Percentiles rank a stretch among this genome's conserved stretches.
phyloP scores from a whole-genome alignment of 2,888 invertebrate genomes.

The Lydus trimaculatus region DNA sequence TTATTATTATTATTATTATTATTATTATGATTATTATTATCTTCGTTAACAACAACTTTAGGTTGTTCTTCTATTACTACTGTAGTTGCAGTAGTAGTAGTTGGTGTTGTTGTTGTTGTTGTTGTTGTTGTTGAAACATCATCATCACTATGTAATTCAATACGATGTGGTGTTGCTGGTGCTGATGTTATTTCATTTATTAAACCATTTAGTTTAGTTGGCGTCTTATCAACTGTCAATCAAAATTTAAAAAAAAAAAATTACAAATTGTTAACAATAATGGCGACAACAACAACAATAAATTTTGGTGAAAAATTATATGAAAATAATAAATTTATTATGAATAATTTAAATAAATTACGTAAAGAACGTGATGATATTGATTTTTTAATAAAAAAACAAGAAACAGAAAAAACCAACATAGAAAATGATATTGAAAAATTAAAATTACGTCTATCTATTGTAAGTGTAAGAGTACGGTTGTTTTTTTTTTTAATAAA shows the following conservation, averaged over 20 bases:
- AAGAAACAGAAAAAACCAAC: slow-evolving; percentile 49
- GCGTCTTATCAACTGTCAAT: slow-evolving; percentile 10
- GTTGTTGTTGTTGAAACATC: not conserved
- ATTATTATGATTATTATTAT: not conserved
- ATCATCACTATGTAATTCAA: not conserved
- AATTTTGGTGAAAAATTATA: slow-evolving; percentile 42
- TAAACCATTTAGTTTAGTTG: not conserved
- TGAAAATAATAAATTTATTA: slow-evolving; percentile 50
- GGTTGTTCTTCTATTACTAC: not conserved
- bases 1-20: not conserved
- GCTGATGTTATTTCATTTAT: not conserved
- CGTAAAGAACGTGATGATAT: slow-evolving; percentile 51
- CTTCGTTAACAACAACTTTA: not conserved
- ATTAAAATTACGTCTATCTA: slow-evolving; percentile 51
- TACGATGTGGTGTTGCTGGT: slow-evolving; percentile 2
- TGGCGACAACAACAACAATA: too few species aligned
- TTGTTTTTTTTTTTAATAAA: too few species aligned
- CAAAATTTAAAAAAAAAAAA: slow-evolving; percentile 9
- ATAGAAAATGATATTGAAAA: slow-evolving; percentile 51
- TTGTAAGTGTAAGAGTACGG: too few species aligned
- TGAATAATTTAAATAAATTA: slow-evolving; percentile 45
- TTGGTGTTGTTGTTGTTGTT: not conserved
- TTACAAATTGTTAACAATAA: not conserved
- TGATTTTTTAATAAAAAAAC: slow-evolving; percentile 47
- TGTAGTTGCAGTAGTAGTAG: not conserved